Evolutionary conservation across 2,797 vertebrate genomes (phyloP).

Genomic region (Pseudotriccus pelzelni): DNA sequence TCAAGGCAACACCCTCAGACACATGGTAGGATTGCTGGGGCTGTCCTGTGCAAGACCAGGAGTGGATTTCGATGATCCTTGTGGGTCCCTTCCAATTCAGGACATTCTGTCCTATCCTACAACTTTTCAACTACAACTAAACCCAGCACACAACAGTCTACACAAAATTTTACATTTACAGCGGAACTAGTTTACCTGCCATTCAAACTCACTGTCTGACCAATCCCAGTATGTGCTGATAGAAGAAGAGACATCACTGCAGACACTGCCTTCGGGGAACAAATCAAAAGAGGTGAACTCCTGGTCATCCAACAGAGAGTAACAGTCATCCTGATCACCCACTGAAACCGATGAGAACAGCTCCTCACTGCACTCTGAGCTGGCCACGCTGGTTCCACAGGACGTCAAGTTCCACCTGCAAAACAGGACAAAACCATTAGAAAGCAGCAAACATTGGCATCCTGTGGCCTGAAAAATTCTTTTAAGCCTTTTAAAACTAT

Average conservation of each 20-base stretch:
- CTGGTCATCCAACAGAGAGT: slow-evolving; percentile 95
- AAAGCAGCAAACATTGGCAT: neutral
- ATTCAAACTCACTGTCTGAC: slow-evolving; percentile 99
- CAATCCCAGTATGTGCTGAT: slow-evolving; percentile 99
- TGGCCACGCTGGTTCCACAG: slow-evolving; percentile 96
- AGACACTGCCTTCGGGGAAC: slow-evolving; percentile 96
- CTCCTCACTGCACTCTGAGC: slow-evolving; percentile 98
- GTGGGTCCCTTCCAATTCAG: neutral
- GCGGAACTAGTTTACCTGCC: slow-evolving; percentile 86
- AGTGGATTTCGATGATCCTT: neutral
- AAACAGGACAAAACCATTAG: slow-evolving; percentile 22
- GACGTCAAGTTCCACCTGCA: slow-evolving; percentile 96
- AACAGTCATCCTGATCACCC: slow-evolving; percentile 96
- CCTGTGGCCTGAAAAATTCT: neutral
- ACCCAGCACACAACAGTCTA: neutral
- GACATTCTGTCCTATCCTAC: neutral
- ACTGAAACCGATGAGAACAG: slow-evolving; percentile 97
- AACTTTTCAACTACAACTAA: neutral
- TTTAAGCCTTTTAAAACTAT: neutral
- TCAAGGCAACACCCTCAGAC: neutral
- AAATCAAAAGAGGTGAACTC: slow-evolving; percentile 95
- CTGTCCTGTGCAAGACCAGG: neutral
- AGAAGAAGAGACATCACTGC: slow-evolving; percentile 97
- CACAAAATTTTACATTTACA: neutral
- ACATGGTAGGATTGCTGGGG: neutral